Percentiles rank a stretch among this genome's conserved stretches.
Conservation (phyloP, 2,888 invertebrate species). For the Cataglyphis rosenhaueri region DNA sequence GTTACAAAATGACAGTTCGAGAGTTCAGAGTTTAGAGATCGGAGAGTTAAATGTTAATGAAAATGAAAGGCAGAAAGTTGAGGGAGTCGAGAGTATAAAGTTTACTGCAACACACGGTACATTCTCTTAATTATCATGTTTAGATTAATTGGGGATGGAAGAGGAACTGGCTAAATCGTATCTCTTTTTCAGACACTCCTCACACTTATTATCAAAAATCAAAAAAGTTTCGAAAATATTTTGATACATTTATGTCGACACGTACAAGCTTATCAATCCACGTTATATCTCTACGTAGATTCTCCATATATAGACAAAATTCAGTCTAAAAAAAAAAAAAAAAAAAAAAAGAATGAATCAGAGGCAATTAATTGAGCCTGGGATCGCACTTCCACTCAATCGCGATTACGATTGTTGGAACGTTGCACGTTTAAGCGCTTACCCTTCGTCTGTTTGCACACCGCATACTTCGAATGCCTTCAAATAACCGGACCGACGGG, state of each 20-base stretch:
- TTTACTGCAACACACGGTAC: conserved; percentile 19
- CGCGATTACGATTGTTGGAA: conserved; percentile 45
- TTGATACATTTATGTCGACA: background rate
- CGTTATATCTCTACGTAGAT: background rate
- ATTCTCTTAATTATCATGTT: conserved; percentile 37
- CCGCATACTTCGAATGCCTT: conserved; percentile 70
- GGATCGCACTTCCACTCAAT: conserved; percentile 32
- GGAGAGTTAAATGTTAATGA: conserved; percentile 45
- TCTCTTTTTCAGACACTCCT: background rate
- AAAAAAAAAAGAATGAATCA: conserved; percentile 17
- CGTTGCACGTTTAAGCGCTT: conserved; percentile 60
- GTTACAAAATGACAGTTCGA: conserved; percentile 39
- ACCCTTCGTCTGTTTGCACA: conserved; percentile 63
- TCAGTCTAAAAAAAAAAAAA: background rate
- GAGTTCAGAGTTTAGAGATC: conserved; percentile 38
- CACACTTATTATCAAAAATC: background rate
- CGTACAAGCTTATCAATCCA: background rate
- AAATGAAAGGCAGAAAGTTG: conserved; percentile 33
- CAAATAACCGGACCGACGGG: conserved; percentile 66
- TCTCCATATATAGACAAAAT: background rate
- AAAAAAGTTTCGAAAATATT: background rate
- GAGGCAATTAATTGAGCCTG: conserved; percentile 22
- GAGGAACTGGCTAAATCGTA: background rate
- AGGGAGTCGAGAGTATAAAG: conserved; percentile 36
- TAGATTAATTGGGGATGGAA: conserved; percentile 19